Evolutionary conservation across 2,888 invertebrate species (phyloP).

Genomic region (Margaritifera margaritifera): DNA sequence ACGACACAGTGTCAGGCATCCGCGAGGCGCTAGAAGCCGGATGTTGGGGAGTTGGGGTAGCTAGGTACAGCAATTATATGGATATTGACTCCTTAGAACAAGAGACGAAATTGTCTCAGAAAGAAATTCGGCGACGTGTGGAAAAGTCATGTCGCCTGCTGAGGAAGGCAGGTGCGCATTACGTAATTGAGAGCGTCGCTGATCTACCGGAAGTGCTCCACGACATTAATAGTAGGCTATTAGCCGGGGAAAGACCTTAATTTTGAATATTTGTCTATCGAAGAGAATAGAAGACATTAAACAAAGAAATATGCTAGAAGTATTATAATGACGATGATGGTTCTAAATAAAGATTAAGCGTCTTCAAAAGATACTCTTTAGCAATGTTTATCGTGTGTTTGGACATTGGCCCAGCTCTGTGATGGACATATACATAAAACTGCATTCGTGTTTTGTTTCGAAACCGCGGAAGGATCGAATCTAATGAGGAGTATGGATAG

Average conservation of each 20-base stretch:
- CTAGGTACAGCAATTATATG: constrained; percentile 71
- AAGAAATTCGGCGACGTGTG: constrained; percentile 52
- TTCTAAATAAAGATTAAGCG: no score
- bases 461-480: no score
- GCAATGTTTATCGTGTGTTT: no score
- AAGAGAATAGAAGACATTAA: no score
- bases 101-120: constrained; percentile 43
- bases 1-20: constrained; percentile 69
- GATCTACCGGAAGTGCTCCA: constrained; percentile 66
- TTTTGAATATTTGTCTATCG: not conserved
- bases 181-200: constrained; percentile 68
- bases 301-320: no score
- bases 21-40: constrained; percentile 69
- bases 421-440: no score
- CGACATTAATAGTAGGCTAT: constrained; percentile 65
- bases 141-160: constrained; percentile 58
- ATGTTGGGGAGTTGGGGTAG: constrained; percentile 71
- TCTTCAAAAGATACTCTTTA: no score
- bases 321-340: no score
- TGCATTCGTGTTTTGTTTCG: no score
- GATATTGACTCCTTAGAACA: constrained; percentile 63
- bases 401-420: no score
- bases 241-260: constrained; percentile 63
- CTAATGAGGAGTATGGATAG: no score
- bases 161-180: constrained; percentile 67